phyloP scores from a whole-genome alignment of 2,113 vertebrate genomes.

The Tenrec ecaudatus region DNA sequence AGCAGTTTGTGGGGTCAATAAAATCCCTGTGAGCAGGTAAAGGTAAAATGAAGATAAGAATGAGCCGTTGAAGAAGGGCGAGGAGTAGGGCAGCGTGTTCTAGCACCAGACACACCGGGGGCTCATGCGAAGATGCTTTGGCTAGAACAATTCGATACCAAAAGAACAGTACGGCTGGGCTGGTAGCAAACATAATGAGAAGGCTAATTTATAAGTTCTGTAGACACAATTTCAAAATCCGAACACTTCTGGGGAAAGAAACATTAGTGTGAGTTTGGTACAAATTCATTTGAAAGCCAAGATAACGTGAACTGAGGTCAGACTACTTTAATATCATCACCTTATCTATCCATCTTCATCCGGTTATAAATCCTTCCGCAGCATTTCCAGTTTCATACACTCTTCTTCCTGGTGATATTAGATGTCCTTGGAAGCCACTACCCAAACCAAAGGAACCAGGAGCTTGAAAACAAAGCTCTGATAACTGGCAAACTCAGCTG shows the following conservation, averaged over 20 bases:
- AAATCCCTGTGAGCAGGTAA: background rate
- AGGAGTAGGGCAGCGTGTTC: background rate
- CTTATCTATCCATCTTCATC: background rate
- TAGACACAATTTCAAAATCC: background rate
- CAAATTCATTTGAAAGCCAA: slow-evolving; percentile 1
- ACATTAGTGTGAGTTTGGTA: background rate
- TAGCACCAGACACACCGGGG: background rate
- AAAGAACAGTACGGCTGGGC: background rate
- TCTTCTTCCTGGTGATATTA: background rate
- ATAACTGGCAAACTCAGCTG: background rate
- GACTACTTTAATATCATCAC: background rate
- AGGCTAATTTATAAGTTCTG: background rate
- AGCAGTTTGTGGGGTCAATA: background rate
- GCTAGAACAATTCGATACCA: background rate
- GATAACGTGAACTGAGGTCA: background rate
- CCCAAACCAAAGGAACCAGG: background rate
- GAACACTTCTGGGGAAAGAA: background rate
- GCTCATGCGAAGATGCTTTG: background rate
- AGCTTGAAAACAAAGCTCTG: background rate
- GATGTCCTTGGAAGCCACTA: no score
- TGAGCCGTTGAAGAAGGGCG: background rate
- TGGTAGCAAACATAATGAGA: background rate
- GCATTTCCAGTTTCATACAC: background rate
- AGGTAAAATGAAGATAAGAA: background rate
- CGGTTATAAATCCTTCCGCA: background rate